Evolutionary conservation across 2,113 vertebrate species (phyloP).

Genomic region (Dryoscopus gambensis): DNA sequence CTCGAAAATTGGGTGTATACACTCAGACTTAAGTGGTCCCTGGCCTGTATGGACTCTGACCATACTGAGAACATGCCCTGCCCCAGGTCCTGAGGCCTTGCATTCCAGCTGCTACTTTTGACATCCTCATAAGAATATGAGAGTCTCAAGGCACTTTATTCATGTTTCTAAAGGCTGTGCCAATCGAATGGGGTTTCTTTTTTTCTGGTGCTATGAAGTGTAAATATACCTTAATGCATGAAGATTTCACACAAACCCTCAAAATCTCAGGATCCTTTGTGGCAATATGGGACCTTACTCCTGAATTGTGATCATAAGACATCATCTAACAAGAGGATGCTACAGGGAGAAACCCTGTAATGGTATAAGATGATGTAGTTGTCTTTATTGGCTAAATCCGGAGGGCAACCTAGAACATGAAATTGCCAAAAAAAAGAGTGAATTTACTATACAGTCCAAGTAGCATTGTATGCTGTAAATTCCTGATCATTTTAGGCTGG

Average conservation of each 20-base stretch:
- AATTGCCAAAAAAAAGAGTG: not conserved
- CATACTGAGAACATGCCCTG: not conserved
- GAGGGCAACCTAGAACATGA: not conserved
- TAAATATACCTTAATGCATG: not conserved
- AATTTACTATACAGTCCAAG: not conserved
- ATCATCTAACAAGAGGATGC: not conserved
- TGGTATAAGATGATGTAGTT: not conserved
- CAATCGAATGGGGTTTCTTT: not conserved
- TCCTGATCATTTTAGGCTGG: not conserved
- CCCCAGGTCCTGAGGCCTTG: not conserved
- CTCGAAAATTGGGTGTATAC: not conserved
- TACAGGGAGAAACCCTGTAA: not conserved
- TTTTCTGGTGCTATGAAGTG: not conserved
- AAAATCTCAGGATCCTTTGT: not conserved
- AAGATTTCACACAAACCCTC: not conserved
- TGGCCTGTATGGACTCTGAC: not conserved
- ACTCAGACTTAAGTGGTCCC: not conserved
- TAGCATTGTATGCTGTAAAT: not conserved
- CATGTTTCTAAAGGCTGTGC: not conserved
- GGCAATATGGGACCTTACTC: not conserved
- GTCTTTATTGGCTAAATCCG: not conserved
- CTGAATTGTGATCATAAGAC: not conserved
- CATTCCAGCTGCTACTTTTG: not conserved
- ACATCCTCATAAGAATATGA: not conserved
- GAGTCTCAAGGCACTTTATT: not conserved